Percentiles rank a stretch among this genome's conserved stretches.
Conservation (phyloP, 1,140 invertebrate genomes). For the Lepidotrigona ventralis region DNA sequence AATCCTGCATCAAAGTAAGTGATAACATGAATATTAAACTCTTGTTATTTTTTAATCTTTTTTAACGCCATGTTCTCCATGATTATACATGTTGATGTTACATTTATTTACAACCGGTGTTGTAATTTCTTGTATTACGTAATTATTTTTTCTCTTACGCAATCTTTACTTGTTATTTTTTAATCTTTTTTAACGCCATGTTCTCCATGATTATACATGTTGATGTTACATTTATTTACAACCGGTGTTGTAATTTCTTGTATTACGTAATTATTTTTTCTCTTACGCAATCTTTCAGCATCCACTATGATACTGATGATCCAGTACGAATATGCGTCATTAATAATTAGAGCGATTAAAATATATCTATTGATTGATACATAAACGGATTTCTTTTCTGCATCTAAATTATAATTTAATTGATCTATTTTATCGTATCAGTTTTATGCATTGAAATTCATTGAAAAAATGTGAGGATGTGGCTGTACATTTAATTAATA, state of each 20-base stretch:
- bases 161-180: no score
- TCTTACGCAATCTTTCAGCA: not conserved
- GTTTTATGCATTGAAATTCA: no score
- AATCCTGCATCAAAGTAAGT: constrained; percentile 81
- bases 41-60: not conserved
- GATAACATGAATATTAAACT: not conserved
- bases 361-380: not conserved
- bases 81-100: no score
- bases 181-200: not conserved
- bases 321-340: not conserved
- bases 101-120: no score
- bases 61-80: not conserved
- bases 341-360: not conserved
- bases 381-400: not conserved
- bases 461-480: no score
- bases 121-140: no score
- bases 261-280: no score
- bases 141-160: no score
- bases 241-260: no score
- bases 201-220: not conserved
- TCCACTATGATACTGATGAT: no score
- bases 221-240: no score
- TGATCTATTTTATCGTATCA: not conserved
- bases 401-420: not conserved
- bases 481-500: not conserved